Evolutionary conservation across 2,888 invertebrate species (phyloP).

Genomic region (Suillia variegata): DNA sequence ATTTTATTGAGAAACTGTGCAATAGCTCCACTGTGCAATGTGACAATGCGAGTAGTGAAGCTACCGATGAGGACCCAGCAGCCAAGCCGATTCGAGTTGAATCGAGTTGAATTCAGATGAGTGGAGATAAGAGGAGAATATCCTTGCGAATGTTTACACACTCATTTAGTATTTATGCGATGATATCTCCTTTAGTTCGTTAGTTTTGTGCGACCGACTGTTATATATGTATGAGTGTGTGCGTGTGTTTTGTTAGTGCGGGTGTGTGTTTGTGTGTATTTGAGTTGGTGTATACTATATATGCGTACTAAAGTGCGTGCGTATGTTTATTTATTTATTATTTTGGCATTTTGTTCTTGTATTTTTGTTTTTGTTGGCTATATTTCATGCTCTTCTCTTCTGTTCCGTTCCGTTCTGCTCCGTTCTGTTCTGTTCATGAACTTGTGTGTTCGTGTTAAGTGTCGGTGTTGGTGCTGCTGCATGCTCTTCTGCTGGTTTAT

Average conservation of each 20-base stretch:
- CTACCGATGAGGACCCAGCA: too few relatives aligned
- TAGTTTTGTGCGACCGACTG: too few relatives aligned
- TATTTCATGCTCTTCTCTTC: background rate
- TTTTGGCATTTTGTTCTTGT: background rate
- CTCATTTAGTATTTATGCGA: constrained; percentile 48
- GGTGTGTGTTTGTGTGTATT: background rate
- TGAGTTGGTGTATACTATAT: background rate
- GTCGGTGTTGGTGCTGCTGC: too few relatives aligned
- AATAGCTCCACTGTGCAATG: too few relatives aligned
- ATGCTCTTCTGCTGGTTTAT: background rate
- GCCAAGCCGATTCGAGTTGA: too few relatives aligned
- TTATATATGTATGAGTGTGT: background rate
- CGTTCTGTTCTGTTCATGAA: background rate
- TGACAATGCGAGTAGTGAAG: too few relatives aligned
- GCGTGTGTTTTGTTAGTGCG: too few relatives aligned
- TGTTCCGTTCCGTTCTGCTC: too few relatives aligned
- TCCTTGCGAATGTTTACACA: constrained; percentile 20
- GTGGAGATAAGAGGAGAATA: background rate
- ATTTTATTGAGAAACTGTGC: too few relatives aligned
- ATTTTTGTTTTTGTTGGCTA: too few relatives aligned
- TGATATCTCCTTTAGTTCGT: constrained; percentile 39
- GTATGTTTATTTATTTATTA: background rate
- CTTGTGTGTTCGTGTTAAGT: background rate
- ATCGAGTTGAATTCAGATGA: background rate
- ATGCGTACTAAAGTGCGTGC: background rate